A percentile compares a stretch with the other conserved stretches of the same genome.
phyloP scores from a whole-genome alignment of 2,797 vertebrate species.

The Rhodeus uyekii region DNA sequence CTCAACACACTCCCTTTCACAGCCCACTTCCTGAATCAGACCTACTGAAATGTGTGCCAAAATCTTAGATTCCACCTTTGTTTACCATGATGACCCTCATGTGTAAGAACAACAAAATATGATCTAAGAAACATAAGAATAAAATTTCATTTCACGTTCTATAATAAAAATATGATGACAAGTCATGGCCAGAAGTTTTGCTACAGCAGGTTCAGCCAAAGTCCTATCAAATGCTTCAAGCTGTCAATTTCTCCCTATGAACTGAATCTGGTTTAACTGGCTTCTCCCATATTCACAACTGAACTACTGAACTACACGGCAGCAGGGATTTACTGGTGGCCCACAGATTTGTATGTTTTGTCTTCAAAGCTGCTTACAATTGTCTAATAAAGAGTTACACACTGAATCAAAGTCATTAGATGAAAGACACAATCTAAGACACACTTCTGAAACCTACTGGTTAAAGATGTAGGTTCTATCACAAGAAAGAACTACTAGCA shows the following conservation, averaged over 20 bases:
- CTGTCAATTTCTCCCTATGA: conserved; percentile 24
- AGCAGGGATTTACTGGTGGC: conserved; percentile 63
- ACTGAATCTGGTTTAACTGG: conserved; percentile 42
- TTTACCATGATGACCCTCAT: conserved; percentile 31
- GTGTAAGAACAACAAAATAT: neutral
- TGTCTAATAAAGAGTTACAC: neutral
- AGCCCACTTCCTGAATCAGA: conserved; percentile 67
- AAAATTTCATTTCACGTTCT: neutral
- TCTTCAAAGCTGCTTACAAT: neutral
- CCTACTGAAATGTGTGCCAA: conserved; percentile 64
- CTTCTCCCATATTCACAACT: conserved; percentile 63
- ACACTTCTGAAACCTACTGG: neutral
- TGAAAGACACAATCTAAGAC: neutral
- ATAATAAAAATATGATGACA: neutral
- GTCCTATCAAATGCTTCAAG: conserved; percentile 7
- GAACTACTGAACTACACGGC: conserved; percentile 72
- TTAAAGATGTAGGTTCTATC: neutral
- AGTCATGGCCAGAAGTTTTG: neutral
- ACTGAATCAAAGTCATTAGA: neutral
- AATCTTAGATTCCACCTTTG: conserved; percentile 60
- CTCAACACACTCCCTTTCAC: conserved; percentile 56
- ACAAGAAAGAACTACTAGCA: neutral
- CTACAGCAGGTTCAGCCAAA: conserved; percentile 15
- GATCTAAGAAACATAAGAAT: neutral
- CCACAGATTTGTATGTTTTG: conserved; percentile 59